These are phyloP conservation scores for Theonella swinhoei DNA, from an alignment of 37 sponge, comb jelly and placozoan genomes.

Conservation along the genomic window DNA sequence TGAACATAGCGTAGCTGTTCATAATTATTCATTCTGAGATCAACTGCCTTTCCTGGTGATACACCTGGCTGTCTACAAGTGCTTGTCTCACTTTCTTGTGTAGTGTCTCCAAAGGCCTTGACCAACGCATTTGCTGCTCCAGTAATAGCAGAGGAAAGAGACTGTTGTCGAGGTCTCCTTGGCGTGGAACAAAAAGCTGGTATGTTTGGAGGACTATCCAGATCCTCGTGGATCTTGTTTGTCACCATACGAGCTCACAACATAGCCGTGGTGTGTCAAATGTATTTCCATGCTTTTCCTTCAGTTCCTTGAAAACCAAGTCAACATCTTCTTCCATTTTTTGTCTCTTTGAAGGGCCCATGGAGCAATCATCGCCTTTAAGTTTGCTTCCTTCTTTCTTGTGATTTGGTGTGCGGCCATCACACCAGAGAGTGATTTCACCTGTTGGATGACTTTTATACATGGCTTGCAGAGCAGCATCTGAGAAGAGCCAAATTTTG, in stretches of 20 bases:
- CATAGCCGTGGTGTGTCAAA: conserved; percentile 32
- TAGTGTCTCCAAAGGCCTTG: too few relatives aligned
- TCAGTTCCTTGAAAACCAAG: conserved; percentile 9
- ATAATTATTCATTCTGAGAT: conserved; percentile 15
- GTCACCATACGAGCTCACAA: conserved; percentile 30
- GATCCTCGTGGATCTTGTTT: conserved; percentile 12
- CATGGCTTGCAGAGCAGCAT: too few relatives aligned
- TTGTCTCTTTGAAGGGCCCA: conserved; percentile 9
- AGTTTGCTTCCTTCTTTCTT: background rate
- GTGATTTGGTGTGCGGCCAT: conserved; percentile 1
- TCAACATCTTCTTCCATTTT: conserved; percentile 45
- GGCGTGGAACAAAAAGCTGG: conserved; percentile 13
- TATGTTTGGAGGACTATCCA: conserved; percentile 34
- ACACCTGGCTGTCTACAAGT: too few relatives aligned
- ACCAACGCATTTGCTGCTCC: too few relatives aligned
- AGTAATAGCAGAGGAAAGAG: background rate
- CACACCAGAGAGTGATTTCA: conserved; percentile 49
- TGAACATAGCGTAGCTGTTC: conserved; percentile 45
- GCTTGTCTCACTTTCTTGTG: too few relatives aligned
- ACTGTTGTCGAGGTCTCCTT: background rate
- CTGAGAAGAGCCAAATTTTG: conserved; percentile 27
- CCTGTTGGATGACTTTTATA: conserved; percentile 34
- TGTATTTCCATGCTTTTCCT: conserved; percentile 33
- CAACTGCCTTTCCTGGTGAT: conserved; percentile 28
- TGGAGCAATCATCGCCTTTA: background rate